Percentiles rank a stretch among this genome's conserved stretches.
Evolutionary conservation across 2,113 vertebrate species (phyloP).

Genomic region (Melospiza melodia): DNA sequence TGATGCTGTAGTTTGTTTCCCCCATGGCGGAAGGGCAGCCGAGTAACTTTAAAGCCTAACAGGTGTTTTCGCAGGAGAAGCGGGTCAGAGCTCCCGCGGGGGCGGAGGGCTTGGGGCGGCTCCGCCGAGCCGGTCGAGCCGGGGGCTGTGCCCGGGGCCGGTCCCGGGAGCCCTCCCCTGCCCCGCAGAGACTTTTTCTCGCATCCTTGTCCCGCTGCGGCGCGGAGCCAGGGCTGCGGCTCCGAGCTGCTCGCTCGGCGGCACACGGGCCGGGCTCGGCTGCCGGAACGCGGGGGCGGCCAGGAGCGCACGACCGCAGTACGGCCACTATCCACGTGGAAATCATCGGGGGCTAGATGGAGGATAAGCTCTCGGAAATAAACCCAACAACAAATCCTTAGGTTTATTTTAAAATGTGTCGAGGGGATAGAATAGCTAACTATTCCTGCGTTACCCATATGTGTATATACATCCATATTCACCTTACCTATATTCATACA

Average conservation of each 20-base stretch:
- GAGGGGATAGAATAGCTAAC: background rate
- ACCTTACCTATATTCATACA: background rate
- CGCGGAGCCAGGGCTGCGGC: background rate
- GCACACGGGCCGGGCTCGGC: background rate
- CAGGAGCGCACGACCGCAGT: background rate
- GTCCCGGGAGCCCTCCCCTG: background rate
- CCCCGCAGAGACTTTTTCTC: background rate
- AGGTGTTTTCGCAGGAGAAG: conserved; percentile 64
- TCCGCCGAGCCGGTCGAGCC: background rate
- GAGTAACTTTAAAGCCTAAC: conserved; percentile 49
- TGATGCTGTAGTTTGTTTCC: background rate
- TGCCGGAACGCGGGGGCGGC: background rate
- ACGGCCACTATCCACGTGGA: background rate
- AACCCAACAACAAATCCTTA: too few relatives aligned
- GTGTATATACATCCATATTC: background rate
- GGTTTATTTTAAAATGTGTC: background rate
- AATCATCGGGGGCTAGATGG: background rate
- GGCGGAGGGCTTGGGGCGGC: background rate
- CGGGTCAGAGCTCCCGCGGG: background rate
- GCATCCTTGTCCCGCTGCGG: background rate
- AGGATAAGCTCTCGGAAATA: background rate
- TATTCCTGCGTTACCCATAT: background rate
- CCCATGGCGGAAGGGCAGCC: background rate
- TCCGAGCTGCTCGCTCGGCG: background rate
- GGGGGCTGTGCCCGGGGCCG: background rate